Base-by-base conservation (phyloP, 2,113 vertebrate genomes). In the Tenebrosternarchus preto region DNA sequence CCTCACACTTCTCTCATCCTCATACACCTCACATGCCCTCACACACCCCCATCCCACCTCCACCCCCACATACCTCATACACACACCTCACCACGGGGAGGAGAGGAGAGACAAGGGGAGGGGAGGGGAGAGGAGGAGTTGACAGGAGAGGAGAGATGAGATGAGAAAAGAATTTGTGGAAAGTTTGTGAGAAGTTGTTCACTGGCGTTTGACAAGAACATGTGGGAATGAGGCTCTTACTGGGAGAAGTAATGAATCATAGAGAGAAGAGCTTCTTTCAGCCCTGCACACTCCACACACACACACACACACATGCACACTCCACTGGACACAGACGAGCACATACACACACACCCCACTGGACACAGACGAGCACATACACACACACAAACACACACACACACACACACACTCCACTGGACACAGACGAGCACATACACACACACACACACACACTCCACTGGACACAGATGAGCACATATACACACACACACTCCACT, bases 201-300 rank as follows among this genome's bases (percentile, higher is more conserved):
- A 33, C 60, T 70, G 27, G 64, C 36, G 68, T 74, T 80, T 86
- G 83, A 85, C 80, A 66, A 50, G 77, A 56, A 75, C 77, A 77
- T 61, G 75, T 73, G 82, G 79, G 86, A 82, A 83, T 70, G 50
- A 79, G 82, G 76, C 78, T 85, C 80, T 77, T 50, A 33, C 83
- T 77, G 56, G 60, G 66, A 70, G 81, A 80, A 63, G 69, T 86
- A 84, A 86, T 86, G 85, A 86, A 78, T 86, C 60, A 78, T 80
- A 74, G 50, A 80, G 78, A 76, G 78, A 70, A 70, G 75, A 76
- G 56, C 56, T 71, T 59, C 53, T 69, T 63, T 76, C 46, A 68
- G 59, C 75, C 76, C 36, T 5, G 50, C 63, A 74, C 73, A 53
- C 80, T 67, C 70, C 43, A 36, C 66, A 31, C 70, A 24, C 25